A percentile compares a stretch with the other conserved stretches of the same genome.
These are phyloP conservation scores for Hyperoplus immaculatus DNA, from an alignment of 2,797 vertebrate species.

Conservation along the genomic window DNA sequence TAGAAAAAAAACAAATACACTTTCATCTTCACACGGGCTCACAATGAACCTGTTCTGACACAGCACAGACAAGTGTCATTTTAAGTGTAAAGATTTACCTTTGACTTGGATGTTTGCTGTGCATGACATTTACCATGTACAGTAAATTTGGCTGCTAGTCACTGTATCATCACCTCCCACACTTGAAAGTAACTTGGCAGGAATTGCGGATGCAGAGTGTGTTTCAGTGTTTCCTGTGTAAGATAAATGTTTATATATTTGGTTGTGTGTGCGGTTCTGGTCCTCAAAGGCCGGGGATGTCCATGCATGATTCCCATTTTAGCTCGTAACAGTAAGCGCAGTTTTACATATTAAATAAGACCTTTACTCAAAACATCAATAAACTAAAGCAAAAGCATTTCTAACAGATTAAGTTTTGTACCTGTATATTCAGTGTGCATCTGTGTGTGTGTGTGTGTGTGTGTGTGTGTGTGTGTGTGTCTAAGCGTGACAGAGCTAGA, in stretches of 20 bases:
- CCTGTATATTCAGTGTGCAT: slow-evolving; percentile 6
- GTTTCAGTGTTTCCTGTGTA: slow-evolving; percentile 26
- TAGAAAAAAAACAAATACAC: background rate
- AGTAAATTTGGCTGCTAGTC: background rate
- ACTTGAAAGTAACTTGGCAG: slow-evolving; percentile 7
- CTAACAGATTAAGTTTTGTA: background rate
- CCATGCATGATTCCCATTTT: background rate
- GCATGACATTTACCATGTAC: background rate
- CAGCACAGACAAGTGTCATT: background rate
- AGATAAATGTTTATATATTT: background rate
- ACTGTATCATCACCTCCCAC: slow-evolving; percentile 9
- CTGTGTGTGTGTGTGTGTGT: background rate
- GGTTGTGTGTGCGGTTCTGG: slow-evolving; percentile 1
- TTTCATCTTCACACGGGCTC: background rate
- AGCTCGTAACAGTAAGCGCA: background rate
- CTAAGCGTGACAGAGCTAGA: slow-evolving; percentile 41
- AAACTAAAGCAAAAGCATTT: slow-evolving; percentile 5
- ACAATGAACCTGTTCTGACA: background rate
- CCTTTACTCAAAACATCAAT: background rate
- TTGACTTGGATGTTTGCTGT: background rate
- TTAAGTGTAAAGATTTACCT: background rate
- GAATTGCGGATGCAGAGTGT: background rate
- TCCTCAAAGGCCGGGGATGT: accelerated
- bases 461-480: slow-evolving; percentile 6
- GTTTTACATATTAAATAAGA: background rate